Conservation (phyloP, 1,140 invertebrate genomes). For the Chironomus tepperi region DNA sequence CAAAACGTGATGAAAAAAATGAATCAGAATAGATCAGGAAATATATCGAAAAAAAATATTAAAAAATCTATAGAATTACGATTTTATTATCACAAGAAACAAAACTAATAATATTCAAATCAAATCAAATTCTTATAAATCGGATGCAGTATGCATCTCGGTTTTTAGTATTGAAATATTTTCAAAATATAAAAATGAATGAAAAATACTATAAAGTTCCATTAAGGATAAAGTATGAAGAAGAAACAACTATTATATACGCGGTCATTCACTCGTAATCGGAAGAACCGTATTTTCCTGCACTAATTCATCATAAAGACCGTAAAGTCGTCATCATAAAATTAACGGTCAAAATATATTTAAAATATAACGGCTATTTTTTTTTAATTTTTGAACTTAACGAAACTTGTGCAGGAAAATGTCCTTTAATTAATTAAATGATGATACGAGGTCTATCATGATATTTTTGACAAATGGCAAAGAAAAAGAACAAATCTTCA, state of each 20-base stretch:
- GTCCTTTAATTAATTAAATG: too few relatives aligned
- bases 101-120: background rate
- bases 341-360: too few relatives aligned
- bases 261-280: background rate
- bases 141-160: background rate
- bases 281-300: background rate
- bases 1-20: background rate
- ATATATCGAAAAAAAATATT: background rate
- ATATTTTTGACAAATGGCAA: too few relatives aligned
- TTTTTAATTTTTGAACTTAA: too few relatives aligned
- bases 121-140: background rate
- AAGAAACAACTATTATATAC: background rate
- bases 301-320: too few relatives aligned
- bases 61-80: background rate
- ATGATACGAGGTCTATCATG: too few relatives aligned
- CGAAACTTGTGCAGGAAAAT: too few relatives aligned
- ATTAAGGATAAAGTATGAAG: background rate
- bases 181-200: background rate
- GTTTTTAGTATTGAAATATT: slow-evolving; percentile 15
- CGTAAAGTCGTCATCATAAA: too few relatives aligned
- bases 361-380: too few relatives aligned
- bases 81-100: background rate
- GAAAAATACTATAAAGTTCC: background rate
- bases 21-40: background rate
- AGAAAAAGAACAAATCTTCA: too few relatives aligned